These are phyloP conservation scores for Papilio machaon DNA, from an alignment of 1,140 invertebrate species.

Conservation along the genomic window DNA sequence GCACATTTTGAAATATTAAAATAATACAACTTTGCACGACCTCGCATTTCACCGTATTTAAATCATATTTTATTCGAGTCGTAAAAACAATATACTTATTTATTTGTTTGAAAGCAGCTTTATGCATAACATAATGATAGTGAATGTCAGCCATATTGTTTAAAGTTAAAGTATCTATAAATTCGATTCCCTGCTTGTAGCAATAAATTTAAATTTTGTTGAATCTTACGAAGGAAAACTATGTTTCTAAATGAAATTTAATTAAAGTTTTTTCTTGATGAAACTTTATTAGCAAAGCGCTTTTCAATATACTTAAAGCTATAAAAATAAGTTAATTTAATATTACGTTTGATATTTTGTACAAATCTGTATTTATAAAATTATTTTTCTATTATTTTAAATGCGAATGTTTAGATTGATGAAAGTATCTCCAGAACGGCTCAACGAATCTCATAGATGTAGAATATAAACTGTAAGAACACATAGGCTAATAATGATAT, in stretches of 20 bases:
- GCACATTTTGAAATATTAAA: not conserved
- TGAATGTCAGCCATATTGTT: not conserved
- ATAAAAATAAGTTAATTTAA: too few relatives aligned
- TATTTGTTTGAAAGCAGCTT: not conserved
- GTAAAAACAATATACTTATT: conserved; percentile 3
- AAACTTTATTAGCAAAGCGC: not conserved
- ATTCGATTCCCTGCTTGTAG: not conserved
- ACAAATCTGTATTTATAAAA: too few relatives aligned
- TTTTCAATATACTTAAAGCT: not conserved
- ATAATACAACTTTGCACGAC: not conserved
- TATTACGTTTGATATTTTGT: too few relatives aligned
- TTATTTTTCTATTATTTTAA: too few relatives aligned
- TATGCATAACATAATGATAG: not conserved
- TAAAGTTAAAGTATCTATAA: conserved; percentile 9
- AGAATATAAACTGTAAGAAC: too few relatives aligned
- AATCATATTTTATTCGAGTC: conserved; percentile 3
- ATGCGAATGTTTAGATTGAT: too few relatives aligned
- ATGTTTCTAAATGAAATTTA: not conserved
- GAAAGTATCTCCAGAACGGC: too few relatives aligned
- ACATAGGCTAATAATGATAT: too few relatives aligned
- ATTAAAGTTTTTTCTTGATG: too few relatives aligned
- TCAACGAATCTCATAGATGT: too few relatives aligned
- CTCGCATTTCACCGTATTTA: not conserved
- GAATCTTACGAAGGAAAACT: not conserved
- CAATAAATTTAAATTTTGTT: not conserved